Percentiles rank a stretch among this genome's conserved stretches.
Evolutionary conservation across 1,140 invertebrate species (phyloP).

Genomic region (Gonatopus flavifemur): DNA sequence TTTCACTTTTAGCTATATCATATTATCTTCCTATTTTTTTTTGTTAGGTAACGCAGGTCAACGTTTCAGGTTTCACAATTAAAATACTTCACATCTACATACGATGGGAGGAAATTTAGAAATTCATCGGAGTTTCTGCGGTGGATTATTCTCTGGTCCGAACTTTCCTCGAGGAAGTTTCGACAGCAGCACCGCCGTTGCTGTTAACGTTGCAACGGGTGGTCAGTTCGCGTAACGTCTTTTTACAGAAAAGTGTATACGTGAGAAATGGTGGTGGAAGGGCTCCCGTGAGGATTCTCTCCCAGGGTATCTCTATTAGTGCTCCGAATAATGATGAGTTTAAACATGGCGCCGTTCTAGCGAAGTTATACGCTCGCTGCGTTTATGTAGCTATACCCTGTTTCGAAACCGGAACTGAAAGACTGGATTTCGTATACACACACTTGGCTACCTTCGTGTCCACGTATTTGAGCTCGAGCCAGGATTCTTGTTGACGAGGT

Average conservation of each 20-base stretch:
- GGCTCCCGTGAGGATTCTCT: slow-evolving; percentile 23
- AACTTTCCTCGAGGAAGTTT: no score
- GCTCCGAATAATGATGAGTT: slow-evolving; percentile 42
- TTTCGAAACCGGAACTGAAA: no score
- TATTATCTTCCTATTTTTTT: slow-evolving; percentile 9
- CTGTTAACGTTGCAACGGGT: no score
- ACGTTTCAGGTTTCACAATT: slow-evolving; percentile 16
- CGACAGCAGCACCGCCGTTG: no score
- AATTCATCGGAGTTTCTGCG: no score
- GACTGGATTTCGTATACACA: no score
- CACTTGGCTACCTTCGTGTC: slow-evolving; percentile 21
- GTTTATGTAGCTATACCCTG: no score
- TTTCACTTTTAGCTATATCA: background rate
- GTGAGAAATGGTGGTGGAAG: no score
- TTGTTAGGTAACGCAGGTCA: background rate
- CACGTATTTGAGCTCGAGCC: slow-evolving; percentile 37
- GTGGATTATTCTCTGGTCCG: no score
- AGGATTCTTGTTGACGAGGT: slow-evolving; percentile 47
- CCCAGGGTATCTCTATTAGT: slow-evolving; percentile 28
- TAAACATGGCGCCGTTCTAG: slow-evolving; percentile 42
- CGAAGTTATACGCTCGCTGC: slow-evolving; percentile 24
- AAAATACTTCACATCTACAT: no score
- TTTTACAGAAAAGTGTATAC: slow-evolving; percentile 29
- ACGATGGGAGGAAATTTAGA: no score
- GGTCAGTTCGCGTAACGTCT: no score